Percentiles rank a stretch among this genome's conserved stretches.
phyloP scores from a whole-genome alignment of 2,113 vertebrate genomes.

The Uria aalge region DNA sequence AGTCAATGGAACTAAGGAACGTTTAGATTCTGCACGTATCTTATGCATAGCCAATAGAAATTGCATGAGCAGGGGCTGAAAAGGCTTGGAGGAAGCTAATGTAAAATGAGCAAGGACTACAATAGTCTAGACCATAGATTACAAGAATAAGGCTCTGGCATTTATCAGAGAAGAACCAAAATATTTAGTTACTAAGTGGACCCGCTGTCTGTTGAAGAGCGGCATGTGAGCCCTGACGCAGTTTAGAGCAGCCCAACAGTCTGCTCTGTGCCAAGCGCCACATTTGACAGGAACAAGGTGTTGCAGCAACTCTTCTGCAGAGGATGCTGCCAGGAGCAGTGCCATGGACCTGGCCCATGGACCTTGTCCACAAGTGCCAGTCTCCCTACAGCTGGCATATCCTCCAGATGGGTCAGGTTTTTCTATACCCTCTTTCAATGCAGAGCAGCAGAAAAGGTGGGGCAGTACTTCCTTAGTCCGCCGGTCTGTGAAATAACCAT shows the following conservation, averaged over 20 bases:
- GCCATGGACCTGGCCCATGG: rapidly evolving
- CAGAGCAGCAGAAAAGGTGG: not conserved
- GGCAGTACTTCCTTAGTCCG: not conserved
- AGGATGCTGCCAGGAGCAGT: not conserved
- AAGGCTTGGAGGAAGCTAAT: not conserved
- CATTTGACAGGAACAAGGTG: not conserved
- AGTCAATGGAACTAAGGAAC: not conserved
- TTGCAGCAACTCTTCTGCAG: not conserved
- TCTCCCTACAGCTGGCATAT: not conserved
- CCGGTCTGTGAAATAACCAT: not conserved
- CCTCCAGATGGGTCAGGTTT: not conserved
- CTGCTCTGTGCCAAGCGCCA: not conserved
- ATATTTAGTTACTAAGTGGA: not conserved
- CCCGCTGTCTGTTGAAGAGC: not conserved
- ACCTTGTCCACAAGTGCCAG: not conserved
- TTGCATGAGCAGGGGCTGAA: not conserved
- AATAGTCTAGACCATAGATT: not conserved
- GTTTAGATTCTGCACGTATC: not conserved
- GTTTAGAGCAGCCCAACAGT: not conserved
- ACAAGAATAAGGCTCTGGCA: not conserved
- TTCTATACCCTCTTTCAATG: not conserved
- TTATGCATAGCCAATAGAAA: conserved; percentile 9
- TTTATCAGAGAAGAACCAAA: not conserved
- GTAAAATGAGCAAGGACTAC: not conserved
- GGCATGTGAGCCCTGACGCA: not conserved